Percentiles rank a stretch among this genome's conserved stretches.
phyloP scores from a whole-genome alignment of 2,888 invertebrate genomes.

The Penaeus monodon region DNA sequence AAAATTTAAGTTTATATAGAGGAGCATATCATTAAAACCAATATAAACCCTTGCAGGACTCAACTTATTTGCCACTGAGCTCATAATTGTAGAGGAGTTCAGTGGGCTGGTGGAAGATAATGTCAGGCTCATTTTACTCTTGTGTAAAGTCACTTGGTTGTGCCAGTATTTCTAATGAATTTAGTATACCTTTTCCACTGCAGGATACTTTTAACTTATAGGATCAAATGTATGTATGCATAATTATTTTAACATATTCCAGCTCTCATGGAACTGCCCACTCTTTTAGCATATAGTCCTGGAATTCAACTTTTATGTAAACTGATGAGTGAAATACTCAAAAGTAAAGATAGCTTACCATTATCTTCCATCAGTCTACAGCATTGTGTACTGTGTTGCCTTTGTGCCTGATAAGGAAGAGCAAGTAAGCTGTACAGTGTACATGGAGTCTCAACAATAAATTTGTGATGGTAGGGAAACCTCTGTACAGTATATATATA shows the following conservation, averaged over 20 bases:
- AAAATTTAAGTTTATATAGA: constrained; percentile 51
- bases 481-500: constrained; percentile 53
- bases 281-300: no score
- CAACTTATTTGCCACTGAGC: constrained; percentile 55
- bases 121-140: constrained; percentile 13
- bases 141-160: no score
- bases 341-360: constrained; percentile 11
- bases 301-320: no score
- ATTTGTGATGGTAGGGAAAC: constrained; percentile 54
- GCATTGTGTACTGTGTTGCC: constrained; percentile 53
- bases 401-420: constrained; percentile 60
- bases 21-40: constrained; percentile 50
- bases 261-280: no score
- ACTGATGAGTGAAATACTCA: no score
- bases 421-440: constrained; percentile 52
- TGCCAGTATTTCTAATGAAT: no score
- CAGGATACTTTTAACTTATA: no score
- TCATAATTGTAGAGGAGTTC: constrained; percentile 47
- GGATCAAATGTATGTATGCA: no score
- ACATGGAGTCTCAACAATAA: constrained; percentile 55
- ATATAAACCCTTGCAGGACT: constrained; percentile 47
- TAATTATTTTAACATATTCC: no score
- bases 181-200: no score
- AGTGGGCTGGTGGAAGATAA: constrained; percentile 40
- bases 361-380: constrained; percentile 42